Evolutionary conservation across 2,113 vertebrate genomes (phyloP).

Genomic region (Tympanuchus pallidicinctus): DNA sequence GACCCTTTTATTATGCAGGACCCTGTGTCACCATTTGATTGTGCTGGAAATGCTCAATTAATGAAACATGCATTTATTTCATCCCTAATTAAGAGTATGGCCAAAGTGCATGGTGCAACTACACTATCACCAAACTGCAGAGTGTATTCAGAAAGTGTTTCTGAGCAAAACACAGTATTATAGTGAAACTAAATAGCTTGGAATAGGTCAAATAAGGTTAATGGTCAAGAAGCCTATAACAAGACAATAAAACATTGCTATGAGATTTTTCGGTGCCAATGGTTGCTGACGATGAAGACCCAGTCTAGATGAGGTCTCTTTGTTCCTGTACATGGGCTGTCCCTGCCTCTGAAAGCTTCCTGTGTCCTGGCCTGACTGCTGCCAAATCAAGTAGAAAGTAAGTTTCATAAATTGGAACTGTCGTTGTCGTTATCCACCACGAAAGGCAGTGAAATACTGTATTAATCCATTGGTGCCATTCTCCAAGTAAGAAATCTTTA

Average conservation of each 20-base stretch:
- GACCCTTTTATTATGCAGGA: neutral
- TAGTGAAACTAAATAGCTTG: neutral
- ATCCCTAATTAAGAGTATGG: neutral
- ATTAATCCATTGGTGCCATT: neutral
- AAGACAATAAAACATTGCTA: neutral
- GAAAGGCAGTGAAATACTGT: neutral
- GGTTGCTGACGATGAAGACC: neutral
- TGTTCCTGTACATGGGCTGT: neutral
- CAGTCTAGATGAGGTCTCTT: neutral
- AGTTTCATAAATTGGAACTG: fast-evolving
- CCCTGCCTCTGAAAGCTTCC: neutral
- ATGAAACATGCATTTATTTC: neutral
- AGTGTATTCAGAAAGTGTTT: neutral
- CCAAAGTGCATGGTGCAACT: neutral
- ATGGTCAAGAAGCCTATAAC: neutral
- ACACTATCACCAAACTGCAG: neutral
- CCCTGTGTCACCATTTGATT: neutral
- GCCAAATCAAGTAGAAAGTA: neutral
- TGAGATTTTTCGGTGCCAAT: neutral
- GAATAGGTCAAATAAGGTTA: neutral
- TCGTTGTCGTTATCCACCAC: neutral
- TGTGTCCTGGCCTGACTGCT: neutral
- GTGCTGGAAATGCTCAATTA: neutral
- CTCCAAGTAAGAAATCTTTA: neutral
- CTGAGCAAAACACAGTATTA: neutral